Base-by-base conservation (phyloP, 2,797 vertebrate species). In the Paramormyrops hopkinsi region DNA sequence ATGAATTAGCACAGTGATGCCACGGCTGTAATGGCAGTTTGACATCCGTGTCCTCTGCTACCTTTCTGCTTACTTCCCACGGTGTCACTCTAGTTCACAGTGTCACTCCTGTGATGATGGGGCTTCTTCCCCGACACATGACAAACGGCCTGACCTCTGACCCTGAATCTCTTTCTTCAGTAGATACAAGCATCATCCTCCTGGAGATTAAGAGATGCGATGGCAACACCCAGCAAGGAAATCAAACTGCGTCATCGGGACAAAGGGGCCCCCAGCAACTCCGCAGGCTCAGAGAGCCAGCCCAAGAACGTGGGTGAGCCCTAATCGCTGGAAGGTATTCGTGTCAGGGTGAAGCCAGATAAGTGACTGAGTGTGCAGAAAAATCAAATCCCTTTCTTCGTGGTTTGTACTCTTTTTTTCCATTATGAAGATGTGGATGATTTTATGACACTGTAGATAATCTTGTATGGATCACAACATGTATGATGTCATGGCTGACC, bases 201-300 rank as follows among this genome's bases (percentile, higher is more conserved):
- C 19, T 89, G n/a, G 33, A 19, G 89, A 65, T 4, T n/a, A 86
- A 50, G 41, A 37, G 91, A 90, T 90, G 91, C 90, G 91, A 96
- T 96, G 95, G 92, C 90, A 4, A 94, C 94, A 4, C 19, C 62
- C 2, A 92, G 93, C 82, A 56, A 90, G 5, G 79, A 89, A 0
- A 93, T 92, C 1, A 89, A 90, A 48, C 14, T 91, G 46, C 1
- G 41, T 37, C 93, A 89, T 73, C 93, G 95, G 46, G 91, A 59
- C 5, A 86, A 91, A 9, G 89, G 53, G 92, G 69, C 65, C 2
- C 51, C 89, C 89, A 37, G 59, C 33, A 53, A 17, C 3, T 4
- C 59, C 46, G 0, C 59, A 12, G 46, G 59, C 7, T 17, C 44
- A 19, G 54, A 91, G 25, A 90, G 93, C 7, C 91, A 91, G 17